Base-by-base conservation (phyloP, 1,140 invertebrate species). In the Druon quercuslanigerum region DNA sequence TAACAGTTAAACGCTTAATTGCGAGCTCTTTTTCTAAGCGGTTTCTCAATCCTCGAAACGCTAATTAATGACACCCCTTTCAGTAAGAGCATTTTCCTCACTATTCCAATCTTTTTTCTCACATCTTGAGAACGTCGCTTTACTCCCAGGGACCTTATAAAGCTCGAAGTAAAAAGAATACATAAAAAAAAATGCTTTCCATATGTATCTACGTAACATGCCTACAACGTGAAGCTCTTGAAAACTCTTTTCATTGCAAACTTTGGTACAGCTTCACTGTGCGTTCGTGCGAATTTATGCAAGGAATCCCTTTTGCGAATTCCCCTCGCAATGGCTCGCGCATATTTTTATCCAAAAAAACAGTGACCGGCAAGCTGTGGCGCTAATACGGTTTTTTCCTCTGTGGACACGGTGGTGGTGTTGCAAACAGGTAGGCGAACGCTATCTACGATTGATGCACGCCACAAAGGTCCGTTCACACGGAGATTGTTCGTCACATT, bases 401-500 rank as follows among this genome's bases (percentile, higher is more conserved):
- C 60, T 66, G 60, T 66, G 60, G 60, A 66, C 60, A 66, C 14
- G 33, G 25, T 46, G 25, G 60, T 66, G 60, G 40, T 46, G 60
- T 66, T 66, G 60, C 60, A 66, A 66, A 74, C 46, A 77, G 17
- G 51, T 50, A 79, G 79, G 80, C 75, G 77, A 78, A 79, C 72
- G 79, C 75, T 80, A 80, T 75, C 76, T 81, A 79, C 82, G 78
- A 83, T 82, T 82, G 82, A 80, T 80, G 78, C 76, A 46, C 80
- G 66, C 76, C 71, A 83, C 82, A 83, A 83, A 79, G 70, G 74
- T 74, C 72, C 77, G 77, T 79, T 74, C 82, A 52, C 79, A 79
- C 75, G 78, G 70, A 76, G 79, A 86, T 84, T 82, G 86, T 85
- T 86, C 82, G 84, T 80, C 87, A 82, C 77, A 88, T 90, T 87